A percentile compares a stretch with the other conserved stretches of the same genome.
These are phyloP conservation scores for Heteromormyrus szaboi DNA, from an alignment of 2,797 vertebrate species.

Conservation along the genomic window DNA sequence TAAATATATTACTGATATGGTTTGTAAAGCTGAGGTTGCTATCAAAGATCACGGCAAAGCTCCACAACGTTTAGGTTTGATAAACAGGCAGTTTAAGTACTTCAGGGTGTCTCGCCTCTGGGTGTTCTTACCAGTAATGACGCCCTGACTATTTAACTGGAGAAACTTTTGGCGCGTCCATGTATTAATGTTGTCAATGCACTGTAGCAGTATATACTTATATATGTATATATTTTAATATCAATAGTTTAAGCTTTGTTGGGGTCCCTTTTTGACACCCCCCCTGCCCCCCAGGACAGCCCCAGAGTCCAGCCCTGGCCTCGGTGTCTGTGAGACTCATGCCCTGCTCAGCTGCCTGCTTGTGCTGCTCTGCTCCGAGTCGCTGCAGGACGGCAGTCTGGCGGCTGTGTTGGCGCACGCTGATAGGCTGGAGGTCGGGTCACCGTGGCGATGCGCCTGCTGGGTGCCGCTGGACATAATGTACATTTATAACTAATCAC, in stretches of 20 bases:
- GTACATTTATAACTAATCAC: neutral
- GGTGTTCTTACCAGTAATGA: neutral
- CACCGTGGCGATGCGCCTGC: neutral
- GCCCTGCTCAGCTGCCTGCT: conserved; percentile 54
- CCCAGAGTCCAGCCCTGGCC: neutral
- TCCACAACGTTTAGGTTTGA: neutral
- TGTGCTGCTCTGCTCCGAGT: conserved; percentile 60
- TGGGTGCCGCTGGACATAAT: neutral
- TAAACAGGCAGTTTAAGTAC: neutral
- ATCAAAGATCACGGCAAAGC: neutral
- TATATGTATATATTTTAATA: neutral
- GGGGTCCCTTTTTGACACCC: neutral
- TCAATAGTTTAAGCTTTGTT: neutral
- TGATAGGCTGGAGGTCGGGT: conserved; percentile 54
- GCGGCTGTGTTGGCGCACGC: conserved; percentile 48
- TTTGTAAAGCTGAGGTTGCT: neutral
- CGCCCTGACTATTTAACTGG: neutral
- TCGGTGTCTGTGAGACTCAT: conserved; percentile 14
- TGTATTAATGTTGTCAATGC: neutral
- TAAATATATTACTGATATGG: neutral
- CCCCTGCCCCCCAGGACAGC: conserved; percentile 26
- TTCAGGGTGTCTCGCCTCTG: neutral
- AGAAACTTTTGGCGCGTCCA: neutral
- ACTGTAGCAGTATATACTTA: neutral
- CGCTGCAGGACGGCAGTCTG: conserved; percentile 42